Percentiles rank a stretch among this genome's conserved stretches.
phyloP scores from a whole-genome alignment of 2,888 invertebrate genomes.

The Synergus umbraculus region DNA sequence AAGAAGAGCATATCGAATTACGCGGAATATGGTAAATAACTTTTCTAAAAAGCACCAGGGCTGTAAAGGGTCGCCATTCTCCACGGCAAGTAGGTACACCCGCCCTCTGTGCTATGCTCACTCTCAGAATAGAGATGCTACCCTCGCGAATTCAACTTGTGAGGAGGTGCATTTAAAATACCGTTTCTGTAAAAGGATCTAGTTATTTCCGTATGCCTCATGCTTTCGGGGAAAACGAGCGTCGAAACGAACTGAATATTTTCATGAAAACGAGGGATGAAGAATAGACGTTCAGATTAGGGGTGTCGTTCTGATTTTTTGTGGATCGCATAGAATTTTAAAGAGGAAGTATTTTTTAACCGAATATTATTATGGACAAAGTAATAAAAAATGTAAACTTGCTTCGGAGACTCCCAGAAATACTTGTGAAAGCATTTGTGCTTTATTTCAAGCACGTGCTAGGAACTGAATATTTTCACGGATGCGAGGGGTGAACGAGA shows the following conservation, averaged over 20 bases:
- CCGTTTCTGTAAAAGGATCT: constrained; percentile 51
- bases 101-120: constrained; percentile 42
- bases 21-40: constrained; percentile 61
- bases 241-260: constrained; percentile 27
- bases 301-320: not conserved
- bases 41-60: constrained; percentile 54
- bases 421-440: not conserved
- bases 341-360: not conserved
- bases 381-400: too few species aligned
- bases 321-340: not conserved
- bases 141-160: constrained; percentile 43
- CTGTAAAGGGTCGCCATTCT: constrained; percentile 47
- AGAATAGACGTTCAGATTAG: not conserved
- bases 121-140: constrained; percentile 52
- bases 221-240: constrained; percentile 18
- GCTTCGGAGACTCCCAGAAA: not conserved
- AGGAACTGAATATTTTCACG: not conserved
- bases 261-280: not conserved
- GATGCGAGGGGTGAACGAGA: not conserved
- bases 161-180: constrained; percentile 52
- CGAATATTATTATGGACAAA: too few species aligned
- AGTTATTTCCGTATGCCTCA: constrained; percentile 35
- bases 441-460: constrained; percentile 1
- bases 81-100: constrained; percentile 43
- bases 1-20: constrained; percentile 56